Evolutionary conservation across 2,113 vertebrate genomes (phyloP), one percentile per base, ranked within the genome.

Genomic region (Stegastes partitus): DNA sequence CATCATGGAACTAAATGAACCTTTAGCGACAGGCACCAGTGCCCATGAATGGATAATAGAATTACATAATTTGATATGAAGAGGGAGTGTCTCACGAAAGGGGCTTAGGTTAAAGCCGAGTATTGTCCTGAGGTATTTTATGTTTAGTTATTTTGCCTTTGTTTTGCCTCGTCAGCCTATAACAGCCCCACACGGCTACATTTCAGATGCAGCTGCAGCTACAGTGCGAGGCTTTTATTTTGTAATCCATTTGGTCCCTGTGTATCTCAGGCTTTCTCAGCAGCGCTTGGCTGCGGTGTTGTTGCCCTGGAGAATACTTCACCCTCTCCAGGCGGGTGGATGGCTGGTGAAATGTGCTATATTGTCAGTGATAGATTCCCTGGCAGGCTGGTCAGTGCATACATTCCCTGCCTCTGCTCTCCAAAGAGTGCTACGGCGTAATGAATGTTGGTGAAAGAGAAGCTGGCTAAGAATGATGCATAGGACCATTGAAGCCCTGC

Each of bases 331-430:
- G 73, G 77, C 56, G 18, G 18, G 64, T 44, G 42, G 71, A 78
- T 70, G 72, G 66, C 56, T 68, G 53, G 54, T 77, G 79, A 84
- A 82, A 68, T 86, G 87, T 85, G 76, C 69, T 70, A 34, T 69
- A 75, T 81, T 91, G 86, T 91, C 91, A 86, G 54, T 91, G 91
- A 92, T 87, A 82, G 84, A 92, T 91, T 89, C 66, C 78, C 75
- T 83, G 84, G 83, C 85, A 91, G 82, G 55, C 61, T 53, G 81
- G 82, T 61, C 87, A 81, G 73, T 59, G 80, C 84, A 74, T 86
- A 75, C 80, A 74, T 85, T 72, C 74, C 47, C 76, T 78, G 56
- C 65, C 59, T 91, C 78, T 50, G 11, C 62, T 91, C 84, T 81
- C 85, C 0, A 67, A 82, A 86, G 87, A 85, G 53, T n/a, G 75